Evolutionary conservation across 2,888 invertebrate species (phyloP), one percentile per base, ranked within the genome.

Genomic region (Pocota personata): DNA sequence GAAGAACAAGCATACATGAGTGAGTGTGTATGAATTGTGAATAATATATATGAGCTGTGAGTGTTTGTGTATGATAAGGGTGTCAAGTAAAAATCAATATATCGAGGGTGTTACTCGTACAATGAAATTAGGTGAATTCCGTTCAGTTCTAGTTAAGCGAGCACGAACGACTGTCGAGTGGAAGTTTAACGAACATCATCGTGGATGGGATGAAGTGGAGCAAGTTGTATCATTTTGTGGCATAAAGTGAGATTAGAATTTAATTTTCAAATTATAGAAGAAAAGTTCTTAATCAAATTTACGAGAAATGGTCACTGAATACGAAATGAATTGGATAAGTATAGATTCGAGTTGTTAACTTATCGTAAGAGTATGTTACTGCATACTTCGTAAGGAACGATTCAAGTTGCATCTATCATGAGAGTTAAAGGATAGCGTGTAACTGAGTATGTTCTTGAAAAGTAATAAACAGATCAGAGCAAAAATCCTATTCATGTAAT

Each of bases 41-140:
- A 62, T 52, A 48, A 21, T 58, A 58, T 37, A 40, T 43, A 14
- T 1, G n/a, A 21, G 27, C 19, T 40, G 3, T 1, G 14, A 30
- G 27, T 16, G 12, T 24, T 21, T 32, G 19, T 8, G 10, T 48
- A 27, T 7, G 12, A 4, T 16, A 40, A 24, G 55, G 30, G 21
- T 66, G 27, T 72, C 62, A 69, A 57, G 21, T 27, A 21, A 43
- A 72, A 67, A 82, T 71, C 64, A 43, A 82, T 71, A 69, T 24
- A 7, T 50, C 1, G 57, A 43, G 50, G 57, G 50, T 64, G 40
- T 16, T n/a, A n/a, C n/a, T n/a, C n/a, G n/a, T 66, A 16, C 64
- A n/a, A 32, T 37, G 37, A 62, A 78, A 73, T 78, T 66, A 55
- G 66, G 78, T 83, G 73, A 67, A 83, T 73, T 67, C 60, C 19